These are phyloP conservation scores for Leucophora obtusa DNA, from an alignment of 2,888 invertebrate species.

Conservation along the genomic window DNA sequence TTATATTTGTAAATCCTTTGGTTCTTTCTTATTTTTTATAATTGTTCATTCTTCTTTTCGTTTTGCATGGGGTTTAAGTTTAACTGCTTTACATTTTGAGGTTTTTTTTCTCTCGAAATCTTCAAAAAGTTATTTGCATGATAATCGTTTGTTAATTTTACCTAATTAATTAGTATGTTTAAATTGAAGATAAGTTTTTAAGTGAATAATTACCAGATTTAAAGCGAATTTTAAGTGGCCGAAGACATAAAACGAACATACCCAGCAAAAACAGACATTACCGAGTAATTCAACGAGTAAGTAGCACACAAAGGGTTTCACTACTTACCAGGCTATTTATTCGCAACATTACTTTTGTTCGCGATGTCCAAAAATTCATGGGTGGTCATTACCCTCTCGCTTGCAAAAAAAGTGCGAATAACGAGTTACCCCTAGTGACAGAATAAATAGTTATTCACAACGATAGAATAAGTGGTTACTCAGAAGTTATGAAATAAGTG, in stretches of 20 bases:
- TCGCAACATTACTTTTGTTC: no score
- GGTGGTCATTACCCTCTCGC: no score
- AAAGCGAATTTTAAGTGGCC: neutral
- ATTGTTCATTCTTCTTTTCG: neutral
- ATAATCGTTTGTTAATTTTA: constrained; percentile 77
- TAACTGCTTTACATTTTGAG: constrained; percentile 1
- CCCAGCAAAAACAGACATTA: no score
- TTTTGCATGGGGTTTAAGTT: neutral
- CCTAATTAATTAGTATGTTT: constrained; percentile 77
- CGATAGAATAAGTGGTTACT: no score
- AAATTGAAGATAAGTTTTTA: constrained; percentile 69
- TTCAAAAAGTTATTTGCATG: constrained; percentile 62
- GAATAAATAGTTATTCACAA: no score
- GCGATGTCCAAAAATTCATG: no score
- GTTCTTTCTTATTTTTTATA: neutral
- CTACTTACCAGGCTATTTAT: no score
- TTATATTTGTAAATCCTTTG: neutral
- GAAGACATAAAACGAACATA: neutral
- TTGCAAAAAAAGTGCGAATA: no score
- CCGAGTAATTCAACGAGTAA: no score
- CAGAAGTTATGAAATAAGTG: no score
- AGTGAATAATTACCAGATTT: constrained; percentile 71
- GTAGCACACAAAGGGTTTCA: no score
- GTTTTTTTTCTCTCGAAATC: neutral
- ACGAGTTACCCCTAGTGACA: no score